Conservation (phyloP, 1,140 invertebrate genomes). For the Oncopodura yosiiana region DNA sequence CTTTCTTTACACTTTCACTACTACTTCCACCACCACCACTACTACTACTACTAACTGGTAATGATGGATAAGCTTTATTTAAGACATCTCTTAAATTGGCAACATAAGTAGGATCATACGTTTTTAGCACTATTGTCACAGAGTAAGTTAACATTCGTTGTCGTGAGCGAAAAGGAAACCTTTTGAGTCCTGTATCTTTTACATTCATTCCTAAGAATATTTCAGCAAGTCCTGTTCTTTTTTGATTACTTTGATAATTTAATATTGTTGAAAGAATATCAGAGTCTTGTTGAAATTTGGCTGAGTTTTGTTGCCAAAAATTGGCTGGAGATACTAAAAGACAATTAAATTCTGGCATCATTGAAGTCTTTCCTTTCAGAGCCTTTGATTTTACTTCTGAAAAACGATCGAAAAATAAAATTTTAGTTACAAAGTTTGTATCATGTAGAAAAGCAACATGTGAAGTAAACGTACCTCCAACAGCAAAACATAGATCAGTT, state of each 20-base stretch:
- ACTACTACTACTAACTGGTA: background rate
- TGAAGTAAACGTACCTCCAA: conserved; percentile 15
- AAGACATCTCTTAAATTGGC: background rate
- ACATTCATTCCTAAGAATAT: conserved; percentile 85
- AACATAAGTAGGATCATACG: conserved; percentile 62
- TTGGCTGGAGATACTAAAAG: conserved; percentile 86
- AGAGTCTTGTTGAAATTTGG: conserved; percentile 58
- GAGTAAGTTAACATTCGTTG: conserved; percentile 80
- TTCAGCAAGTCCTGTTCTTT: conserved; percentile 74
- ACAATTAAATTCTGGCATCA: conserved; percentile 83
- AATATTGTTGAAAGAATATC: conserved; percentile 70
- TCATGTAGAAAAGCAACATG: conserved; percentile 3
- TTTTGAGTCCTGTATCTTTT: conserved; percentile 76
- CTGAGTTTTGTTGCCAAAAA: conserved; percentile 71
- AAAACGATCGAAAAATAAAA: background rate
- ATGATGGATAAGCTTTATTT: background rate
- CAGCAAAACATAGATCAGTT: conserved; percentile 38
- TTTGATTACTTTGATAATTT: conserved; percentile 59
- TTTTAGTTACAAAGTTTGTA: background rate
- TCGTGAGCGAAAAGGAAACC: conserved; percentile 68
- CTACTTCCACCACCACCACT: no score
- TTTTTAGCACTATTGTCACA: conserved; percentile 73
- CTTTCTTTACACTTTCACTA: no score
- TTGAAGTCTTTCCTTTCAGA: conserved; percentile 45
- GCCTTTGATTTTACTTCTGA: conserved; percentile 52